These are phyloP conservation scores for Sesamia nonagrioides DNA, from an alignment of 1,140 invertebrate species.

Conservation along the genomic window DNA sequence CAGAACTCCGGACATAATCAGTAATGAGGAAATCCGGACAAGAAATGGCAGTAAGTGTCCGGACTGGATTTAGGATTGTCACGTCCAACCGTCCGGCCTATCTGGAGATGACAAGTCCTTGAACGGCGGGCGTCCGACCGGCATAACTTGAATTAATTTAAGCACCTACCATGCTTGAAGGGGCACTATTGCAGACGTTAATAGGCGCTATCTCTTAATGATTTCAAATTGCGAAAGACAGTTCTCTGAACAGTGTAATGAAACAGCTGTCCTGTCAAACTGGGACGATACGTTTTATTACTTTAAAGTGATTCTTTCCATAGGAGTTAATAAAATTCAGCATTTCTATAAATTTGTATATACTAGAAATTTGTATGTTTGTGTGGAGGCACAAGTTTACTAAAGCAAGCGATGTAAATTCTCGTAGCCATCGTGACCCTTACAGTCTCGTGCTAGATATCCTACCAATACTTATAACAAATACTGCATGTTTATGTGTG, in stretches of 20 bases:
- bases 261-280: neutral
- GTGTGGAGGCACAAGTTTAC: too few relatives aligned
- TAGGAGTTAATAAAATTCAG: too few relatives aligned
- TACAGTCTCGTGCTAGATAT: too few relatives aligned
- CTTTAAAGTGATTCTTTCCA: too few relatives aligned
- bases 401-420: too few relatives aligned
- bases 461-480: too few relatives aligned
- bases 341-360: too few relatives aligned
- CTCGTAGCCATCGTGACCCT: too few relatives aligned
- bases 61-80: slow-evolving; percentile 11
- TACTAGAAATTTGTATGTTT: too few relatives aligned
- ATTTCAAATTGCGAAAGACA: neutral
- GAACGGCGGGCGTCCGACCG: neutral
- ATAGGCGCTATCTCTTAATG: slow-evolving; percentile 5
- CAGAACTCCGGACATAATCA: slow-evolving; percentile 35
- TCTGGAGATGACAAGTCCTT: slow-evolving; percentile 27
- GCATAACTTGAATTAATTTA: slow-evolving; percentile 38
- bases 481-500: too few relatives aligned
- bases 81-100: neutral
- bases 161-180: slow-evolving; percentile 13
- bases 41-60: slow-evolving; percentile 27
- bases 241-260: neutral
- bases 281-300: neutral
- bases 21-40: slow-evolving; percentile 39
- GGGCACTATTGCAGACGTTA: neutral